phyloP scores from a whole-genome alignment of 2,797 vertebrate species.

The Trachurus trachurus region DNA sequence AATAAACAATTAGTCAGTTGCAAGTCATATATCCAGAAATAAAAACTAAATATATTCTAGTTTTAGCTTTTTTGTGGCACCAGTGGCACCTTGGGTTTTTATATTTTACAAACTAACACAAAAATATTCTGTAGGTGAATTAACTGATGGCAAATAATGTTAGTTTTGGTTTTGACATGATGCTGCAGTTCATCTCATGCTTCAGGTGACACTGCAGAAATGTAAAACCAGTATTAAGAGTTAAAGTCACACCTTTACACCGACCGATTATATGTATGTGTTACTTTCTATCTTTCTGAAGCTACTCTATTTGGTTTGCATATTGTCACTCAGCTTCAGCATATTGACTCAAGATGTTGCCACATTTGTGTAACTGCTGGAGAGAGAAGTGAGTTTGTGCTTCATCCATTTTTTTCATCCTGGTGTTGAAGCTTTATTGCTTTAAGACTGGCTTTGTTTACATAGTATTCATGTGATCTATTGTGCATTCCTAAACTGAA shows the following conservation, averaged over 20 bases:
- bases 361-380: not conserved
- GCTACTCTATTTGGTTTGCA: not conserved
- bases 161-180: not conserved
- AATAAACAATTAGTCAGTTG: not conserved
- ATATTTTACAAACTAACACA: too few species aligned
- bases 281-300: not conserved
- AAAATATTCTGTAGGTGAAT: too few species aligned
- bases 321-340: not conserved
- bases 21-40: not conserved
- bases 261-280: too few species aligned
- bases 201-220: not conserved
- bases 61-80: not conserved
- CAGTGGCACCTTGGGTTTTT: not conserved
- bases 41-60: not conserved
- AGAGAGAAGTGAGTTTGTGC: not conserved
- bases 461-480: not conserved
- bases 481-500: not conserved
- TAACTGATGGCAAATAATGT: too few species aligned
- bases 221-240: not conserved
- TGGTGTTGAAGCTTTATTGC: not conserved
- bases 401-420: not conserved
- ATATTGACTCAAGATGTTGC: not conserved
- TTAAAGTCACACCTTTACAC: not conserved
- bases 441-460: slow-evolving; percentile 26
- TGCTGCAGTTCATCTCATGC: not conserved